Evolutionary conservation across 2,888 invertebrate species (phyloP).

Genomic region (Mystacides longicornis): DNA sequence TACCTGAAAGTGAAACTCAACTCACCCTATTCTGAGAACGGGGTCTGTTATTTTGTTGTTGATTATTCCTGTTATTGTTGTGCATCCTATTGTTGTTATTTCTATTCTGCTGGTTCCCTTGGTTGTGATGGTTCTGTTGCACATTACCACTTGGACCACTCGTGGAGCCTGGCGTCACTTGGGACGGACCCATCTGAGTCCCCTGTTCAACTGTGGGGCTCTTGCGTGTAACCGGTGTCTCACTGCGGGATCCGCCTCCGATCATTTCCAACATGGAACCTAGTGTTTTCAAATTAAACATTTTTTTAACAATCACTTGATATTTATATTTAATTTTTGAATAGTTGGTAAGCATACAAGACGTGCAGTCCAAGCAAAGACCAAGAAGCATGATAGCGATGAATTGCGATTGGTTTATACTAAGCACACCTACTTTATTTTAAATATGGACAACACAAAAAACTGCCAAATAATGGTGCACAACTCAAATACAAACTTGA

Average conservation of each 20-base stretch:
- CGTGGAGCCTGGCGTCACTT: conserved; percentile 30
- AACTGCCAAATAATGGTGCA: too few relatives aligned
- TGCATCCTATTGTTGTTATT: neutral
- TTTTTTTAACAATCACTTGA: neutral
- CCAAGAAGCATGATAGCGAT: neutral
- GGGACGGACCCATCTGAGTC: conserved; percentile 52
- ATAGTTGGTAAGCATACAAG: neutral
- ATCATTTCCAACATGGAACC: conserved; percentile 61
- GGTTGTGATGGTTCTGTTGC: conserved; percentile 25
- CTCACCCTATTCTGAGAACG: conserved; percentile 30
- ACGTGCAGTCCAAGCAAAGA: neutral
- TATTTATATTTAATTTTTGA: neutral
- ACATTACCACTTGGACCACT: conserved; percentile 24
- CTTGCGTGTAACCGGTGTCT: conserved; percentile 75
- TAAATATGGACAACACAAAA: too few relatives aligned
- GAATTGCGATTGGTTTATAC: too few relatives aligned
- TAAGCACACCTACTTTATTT: too few relatives aligned
- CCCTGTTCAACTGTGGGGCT: conserved; percentile 83
- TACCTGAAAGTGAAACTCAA: neutral
- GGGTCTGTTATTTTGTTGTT: conserved; percentile 17
- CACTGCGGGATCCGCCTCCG: conserved; percentile 62
- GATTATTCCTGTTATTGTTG: conserved; percentile 25
- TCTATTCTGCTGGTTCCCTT: conserved; percentile 6
- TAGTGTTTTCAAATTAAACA: too few relatives aligned
- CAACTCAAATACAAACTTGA: too few relatives aligned